Conservation (phyloP, 2,113 vertebrate genomes). For the Spizaetus ornatus region DNA sequence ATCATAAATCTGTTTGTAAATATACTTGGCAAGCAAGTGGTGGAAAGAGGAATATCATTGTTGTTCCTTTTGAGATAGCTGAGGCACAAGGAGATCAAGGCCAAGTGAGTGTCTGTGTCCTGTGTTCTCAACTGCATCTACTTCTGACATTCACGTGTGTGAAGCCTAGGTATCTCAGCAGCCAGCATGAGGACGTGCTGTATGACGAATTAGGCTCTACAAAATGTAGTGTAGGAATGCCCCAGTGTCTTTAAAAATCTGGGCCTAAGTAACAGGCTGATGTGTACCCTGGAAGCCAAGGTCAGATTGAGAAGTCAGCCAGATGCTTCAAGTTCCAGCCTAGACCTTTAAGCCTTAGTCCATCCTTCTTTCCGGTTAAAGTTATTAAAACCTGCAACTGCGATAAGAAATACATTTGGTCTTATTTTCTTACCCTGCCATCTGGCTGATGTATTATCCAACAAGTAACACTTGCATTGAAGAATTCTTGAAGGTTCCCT, state of each 20-base stretch:
- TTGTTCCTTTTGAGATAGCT: neutral
- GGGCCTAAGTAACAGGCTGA: neutral
- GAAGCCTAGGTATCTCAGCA: neutral
- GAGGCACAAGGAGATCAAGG: neutral
- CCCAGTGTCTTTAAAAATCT: neutral
- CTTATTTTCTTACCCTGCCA: conserved; percentile 26
- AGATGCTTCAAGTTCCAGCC: neutral
- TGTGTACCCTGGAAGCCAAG: neutral
- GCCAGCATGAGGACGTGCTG: neutral
- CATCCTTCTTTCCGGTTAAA: neutral
- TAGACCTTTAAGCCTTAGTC: conserved; percentile 7
- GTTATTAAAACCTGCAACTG: conserved; percentile 17
- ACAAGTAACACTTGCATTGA: neutral
- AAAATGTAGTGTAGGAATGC: neutral
- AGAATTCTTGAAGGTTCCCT: conserved; percentile 35
- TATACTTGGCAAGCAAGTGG: neutral
- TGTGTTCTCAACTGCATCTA: neutral
- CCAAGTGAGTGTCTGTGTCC: neutral
- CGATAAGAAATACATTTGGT: neutral
- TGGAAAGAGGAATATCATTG: neutral
- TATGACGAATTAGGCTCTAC: neutral
- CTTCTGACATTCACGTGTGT: neutral
- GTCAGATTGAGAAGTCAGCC: neutral
- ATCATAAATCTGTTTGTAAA: neutral
- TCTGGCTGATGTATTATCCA: conserved; percentile 48